A percentile compares a stretch with the other conserved stretches of the same genome.
phyloP scores from a whole-genome alignment of 2,113 vertebrate species.

The Hypomesus transpacificus region DNA sequence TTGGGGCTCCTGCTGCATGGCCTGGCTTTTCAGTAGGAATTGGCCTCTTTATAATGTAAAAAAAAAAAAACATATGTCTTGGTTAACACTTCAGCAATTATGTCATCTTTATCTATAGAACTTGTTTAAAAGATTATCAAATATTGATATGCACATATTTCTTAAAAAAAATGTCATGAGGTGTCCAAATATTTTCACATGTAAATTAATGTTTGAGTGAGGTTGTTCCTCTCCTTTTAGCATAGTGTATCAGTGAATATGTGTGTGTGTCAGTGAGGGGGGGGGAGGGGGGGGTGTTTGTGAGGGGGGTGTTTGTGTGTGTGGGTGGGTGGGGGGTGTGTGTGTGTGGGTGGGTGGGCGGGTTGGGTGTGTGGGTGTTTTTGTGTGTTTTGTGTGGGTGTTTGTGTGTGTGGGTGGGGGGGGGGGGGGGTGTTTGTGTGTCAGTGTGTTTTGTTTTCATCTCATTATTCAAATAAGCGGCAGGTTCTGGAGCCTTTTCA shows the following conservation, averaged over 20 bases:
- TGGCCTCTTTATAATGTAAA: not conserved
- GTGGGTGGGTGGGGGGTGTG: too few relatives aligned
- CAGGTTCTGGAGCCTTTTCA: constrained; percentile 45
- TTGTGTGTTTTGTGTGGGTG: too few relatives aligned
- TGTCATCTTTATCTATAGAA: not conserved
- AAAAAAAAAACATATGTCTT: not conserved
- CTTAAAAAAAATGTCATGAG: not conserved
- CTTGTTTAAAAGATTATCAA: not conserved
- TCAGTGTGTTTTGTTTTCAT: not conserved
- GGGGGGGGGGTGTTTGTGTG: too few relatives aligned
- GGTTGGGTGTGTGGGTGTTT: too few relatives aligned
- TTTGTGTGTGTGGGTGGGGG: too few relatives aligned
- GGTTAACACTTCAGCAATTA: not conserved
- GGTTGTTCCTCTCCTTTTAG: too few relatives aligned
- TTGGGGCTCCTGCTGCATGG: too few relatives aligned
- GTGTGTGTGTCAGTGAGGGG: too few relatives aligned
- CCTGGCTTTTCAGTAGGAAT: not conserved
- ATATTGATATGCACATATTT: not conserved
- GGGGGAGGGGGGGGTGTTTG: too few relatives aligned
- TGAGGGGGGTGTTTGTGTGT: too few relatives aligned
- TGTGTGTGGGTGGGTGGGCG: too few relatives aligned
- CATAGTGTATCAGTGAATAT: too few relatives aligned
- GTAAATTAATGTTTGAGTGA: not conserved
- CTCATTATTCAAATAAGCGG: constrained; percentile 54
- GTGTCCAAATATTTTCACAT: not conserved